Base-by-base conservation (phyloP, 2,113 vertebrate genomes). In the Ptilonorhynchus violaceus region DNA sequence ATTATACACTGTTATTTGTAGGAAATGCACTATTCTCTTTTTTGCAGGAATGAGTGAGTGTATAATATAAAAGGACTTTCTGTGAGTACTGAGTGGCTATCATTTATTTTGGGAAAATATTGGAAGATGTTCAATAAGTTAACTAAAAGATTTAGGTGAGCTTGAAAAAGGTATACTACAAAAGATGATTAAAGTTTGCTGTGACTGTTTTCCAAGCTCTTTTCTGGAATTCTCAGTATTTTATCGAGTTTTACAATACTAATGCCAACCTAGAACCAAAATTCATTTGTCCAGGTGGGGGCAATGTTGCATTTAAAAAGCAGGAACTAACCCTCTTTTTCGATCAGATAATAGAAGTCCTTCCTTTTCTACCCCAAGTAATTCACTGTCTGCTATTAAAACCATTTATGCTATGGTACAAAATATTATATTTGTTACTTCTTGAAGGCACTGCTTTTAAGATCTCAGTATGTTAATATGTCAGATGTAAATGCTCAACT, bases 241-340 rank as follows among this genome's bases (percentile, higher is more conserved):
- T 74, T 60, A 62, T 11, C 0, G 10, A 55, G 39, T 70, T 58
- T 47, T 49, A 11, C 0, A 0, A 14, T n/a, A 17, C 11, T 15
- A 18, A 15, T 75, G 67, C 33, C 42, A 72, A 11, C 42, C 59
- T 75, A 2, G 63, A 44, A 58, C 33, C 30, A 42, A 63, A 83
- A 83, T 47, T 35, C 21, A 3, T 90, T 93, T 90, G 90, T 82
- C 97, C 97, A 92, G 94, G 39, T 39, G 97, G 89, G 94, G 97
- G 97, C 97, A 96, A 77, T 94, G 88, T 98, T 97, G 96, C 77
- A 79, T 93, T 63, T 91, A 78, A 75, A 87, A 92, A 96, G 69
- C 39, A 50, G 56, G 39, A 74, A 10, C 44, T 72, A 72, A 56
- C 44, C 52, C 5, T 77, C 47, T 78, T 73, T 85, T 47, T 83